Evolutionary conservation across 92 coral and sea anemone species (phyloP).

Genomic region (Bergia puertoricense): DNA sequence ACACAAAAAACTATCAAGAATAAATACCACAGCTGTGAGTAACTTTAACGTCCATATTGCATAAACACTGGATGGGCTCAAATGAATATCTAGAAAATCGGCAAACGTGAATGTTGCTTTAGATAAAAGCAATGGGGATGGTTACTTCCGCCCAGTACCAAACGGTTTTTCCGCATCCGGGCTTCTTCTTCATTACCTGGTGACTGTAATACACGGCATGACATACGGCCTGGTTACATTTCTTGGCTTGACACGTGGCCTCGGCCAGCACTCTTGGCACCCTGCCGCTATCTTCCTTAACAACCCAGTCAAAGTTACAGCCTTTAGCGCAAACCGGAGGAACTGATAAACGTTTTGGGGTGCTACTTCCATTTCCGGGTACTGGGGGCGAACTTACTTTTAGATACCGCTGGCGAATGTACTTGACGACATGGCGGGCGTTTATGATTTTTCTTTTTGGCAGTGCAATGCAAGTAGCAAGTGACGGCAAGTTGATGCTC

Average conservation of each 20-base stretch:
- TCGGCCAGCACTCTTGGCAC: not conserved
- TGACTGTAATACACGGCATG: slow-evolving; percentile 9
- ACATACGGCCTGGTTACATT: not conserved
- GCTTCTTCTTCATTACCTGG: slow-evolving; percentile 2
- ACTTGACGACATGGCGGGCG: not conserved
- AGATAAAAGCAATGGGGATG: not conserved
- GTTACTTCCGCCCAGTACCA: slow-evolving; percentile 10
- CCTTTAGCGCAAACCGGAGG: not conserved
- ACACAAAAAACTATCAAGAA: too few relatives aligned
- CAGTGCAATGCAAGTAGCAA: not conserved
- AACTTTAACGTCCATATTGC: too few relatives aligned
- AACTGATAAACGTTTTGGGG: not conserved
- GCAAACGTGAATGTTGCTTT: not conserved
- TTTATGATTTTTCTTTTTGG: not conserved
- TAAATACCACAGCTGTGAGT: too few relatives aligned
- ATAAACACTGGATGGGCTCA: too few relatives aligned
- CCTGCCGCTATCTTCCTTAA: not conserved
- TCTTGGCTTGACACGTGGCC: not conserved
- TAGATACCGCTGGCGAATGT: not conserved
- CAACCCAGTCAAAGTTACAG: not conserved
- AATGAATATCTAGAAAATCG: too few relatives aligned
- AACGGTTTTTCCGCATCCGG: not conserved
- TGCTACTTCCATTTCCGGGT: not conserved
- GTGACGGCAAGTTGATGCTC: not conserved
- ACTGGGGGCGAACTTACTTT: not conserved